Percentiles rank a stretch among this genome's conserved stretches.
Conservation (phyloP, 2,113 vertebrate genomes). For the Prinia subflava region DNA sequence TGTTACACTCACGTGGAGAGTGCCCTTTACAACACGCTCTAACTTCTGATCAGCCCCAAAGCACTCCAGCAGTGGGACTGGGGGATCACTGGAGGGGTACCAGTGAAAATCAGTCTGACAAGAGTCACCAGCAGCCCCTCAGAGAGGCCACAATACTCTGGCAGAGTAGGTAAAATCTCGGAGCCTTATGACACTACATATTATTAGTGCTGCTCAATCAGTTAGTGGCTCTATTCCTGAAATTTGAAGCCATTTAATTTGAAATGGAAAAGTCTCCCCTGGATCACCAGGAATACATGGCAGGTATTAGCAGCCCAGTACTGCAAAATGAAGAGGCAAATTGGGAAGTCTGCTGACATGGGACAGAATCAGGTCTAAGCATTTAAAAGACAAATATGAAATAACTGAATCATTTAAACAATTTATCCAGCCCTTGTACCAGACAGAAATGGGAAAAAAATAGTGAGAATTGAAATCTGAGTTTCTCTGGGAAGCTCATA, state of each 20-base stretch:
- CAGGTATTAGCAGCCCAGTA: fast-evolving
- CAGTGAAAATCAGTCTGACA: not conserved
- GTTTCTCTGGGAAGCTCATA: not conserved
- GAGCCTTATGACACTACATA: not conserved
- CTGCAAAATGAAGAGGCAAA: not conserved
- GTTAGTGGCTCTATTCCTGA: not conserved
- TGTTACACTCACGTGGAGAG: not conserved
- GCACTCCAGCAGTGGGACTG: not conserved
- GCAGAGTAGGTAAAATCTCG: not conserved
- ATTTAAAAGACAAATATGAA: not conserved
- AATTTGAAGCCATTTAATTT: not conserved
- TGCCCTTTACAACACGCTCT: not conserved
- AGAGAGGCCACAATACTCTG: not conserved
- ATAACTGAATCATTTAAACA: not conserved
- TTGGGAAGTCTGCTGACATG: not conserved
- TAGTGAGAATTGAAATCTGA: not conserved
- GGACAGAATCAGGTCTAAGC: not conserved
- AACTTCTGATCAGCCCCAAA: not conserved
- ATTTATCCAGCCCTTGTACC: not conserved
- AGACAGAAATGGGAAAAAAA: not conserved
- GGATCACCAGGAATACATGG: not conserved
- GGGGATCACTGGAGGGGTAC: fast-evolving
- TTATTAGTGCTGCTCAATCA: not conserved
- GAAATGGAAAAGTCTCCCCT: not conserved
- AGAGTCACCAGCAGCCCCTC: not conserved